These are phyloP conservation scores for Myrmecophaga tridactyla DNA, from an alignment of 2,113 vertebrate genomes.

Conservation along the genomic window DNA sequence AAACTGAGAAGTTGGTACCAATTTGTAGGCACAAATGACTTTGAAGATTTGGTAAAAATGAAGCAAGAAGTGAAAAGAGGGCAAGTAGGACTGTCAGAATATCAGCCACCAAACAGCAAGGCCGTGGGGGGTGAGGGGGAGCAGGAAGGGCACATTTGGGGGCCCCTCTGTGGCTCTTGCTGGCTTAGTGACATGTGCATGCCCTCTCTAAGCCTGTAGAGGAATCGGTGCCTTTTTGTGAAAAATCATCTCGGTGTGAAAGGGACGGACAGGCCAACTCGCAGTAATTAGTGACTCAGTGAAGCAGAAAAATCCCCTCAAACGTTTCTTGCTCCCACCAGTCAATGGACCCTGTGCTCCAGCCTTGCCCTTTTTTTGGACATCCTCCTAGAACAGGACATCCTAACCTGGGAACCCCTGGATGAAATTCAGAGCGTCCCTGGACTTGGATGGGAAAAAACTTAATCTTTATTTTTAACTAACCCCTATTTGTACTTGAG, in stretches of 20 bases:
- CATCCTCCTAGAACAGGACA: neutral
- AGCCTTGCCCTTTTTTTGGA: neutral
- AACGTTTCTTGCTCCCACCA: neutral
- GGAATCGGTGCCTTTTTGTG: neutral
- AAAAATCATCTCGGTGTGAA: neutral
- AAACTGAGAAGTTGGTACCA: neutral
- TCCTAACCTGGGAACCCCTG: neutral
- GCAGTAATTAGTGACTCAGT: neutral
- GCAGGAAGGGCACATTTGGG: too few species aligned
- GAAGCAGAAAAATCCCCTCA: neutral
- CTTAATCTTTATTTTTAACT: neutral
- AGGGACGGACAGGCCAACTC: neutral
- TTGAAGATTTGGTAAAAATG: neutral
- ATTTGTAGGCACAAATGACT: neutral
- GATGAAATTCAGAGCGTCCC: neutral
- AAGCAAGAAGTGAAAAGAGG: neutral
- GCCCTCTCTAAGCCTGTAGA: neutral
- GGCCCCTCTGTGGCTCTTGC: neutral
- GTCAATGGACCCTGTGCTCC: accelerated
- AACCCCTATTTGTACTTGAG: neutral
- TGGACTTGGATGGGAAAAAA: neutral
- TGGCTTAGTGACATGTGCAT: neutral
- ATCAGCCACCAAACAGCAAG: neutral
- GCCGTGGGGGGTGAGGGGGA: accelerated
- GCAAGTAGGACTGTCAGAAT: too few species aligned